A percentile compares a stretch with the other conserved stretches of the same genome.
phyloP scores from a whole-genome alignment of 2,797 vertebrate species.

The Lagorchestes hirsutus region DNA sequence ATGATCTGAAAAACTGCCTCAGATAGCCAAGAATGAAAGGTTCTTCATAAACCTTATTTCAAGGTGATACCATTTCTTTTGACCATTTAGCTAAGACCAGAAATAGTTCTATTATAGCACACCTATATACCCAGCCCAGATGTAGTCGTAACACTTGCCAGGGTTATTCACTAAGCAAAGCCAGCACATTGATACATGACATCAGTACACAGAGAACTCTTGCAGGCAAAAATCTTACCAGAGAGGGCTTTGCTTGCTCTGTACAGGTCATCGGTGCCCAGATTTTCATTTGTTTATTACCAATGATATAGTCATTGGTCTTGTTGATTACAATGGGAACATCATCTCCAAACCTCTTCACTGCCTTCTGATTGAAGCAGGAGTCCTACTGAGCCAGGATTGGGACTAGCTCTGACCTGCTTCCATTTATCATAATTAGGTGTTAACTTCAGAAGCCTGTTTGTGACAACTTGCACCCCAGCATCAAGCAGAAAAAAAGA shows the following conservation, averaged over 20 bases:
- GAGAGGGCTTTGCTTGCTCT: slow-evolving; percentile 42
- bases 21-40: not conserved
- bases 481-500: slow-evolving; percentile 82
- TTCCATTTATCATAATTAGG: slow-evolving; percentile 80
- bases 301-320: slow-evolving; percentile 73
- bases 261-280: slow-evolving; percentile 56
- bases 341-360: slow-evolving; percentile 69
- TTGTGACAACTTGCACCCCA: slow-evolving; percentile 69
- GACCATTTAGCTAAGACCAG: not conserved
- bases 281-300: slow-evolving; percentile 73
- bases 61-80: not conserved
- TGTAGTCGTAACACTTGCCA: not conserved
- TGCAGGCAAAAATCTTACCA: slow-evolving; percentile 60
- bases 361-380: slow-evolving; percentile 61
- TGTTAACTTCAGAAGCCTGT: slow-evolving; percentile 73
- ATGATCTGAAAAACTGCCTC: not conserved
- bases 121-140: not conserved
- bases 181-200: slow-evolving; percentile 32
- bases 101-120: not conserved
- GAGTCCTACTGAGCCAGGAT: slow-evolving; percentile 42
- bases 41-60: not conserved
- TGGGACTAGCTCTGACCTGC: slow-evolving; percentile 65
- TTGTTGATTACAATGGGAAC: slow-evolving; percentile 38
- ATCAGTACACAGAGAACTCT: not conserved
- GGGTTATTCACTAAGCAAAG: not conserved